Evolutionary conservation across 2,113 vertebrate species (phyloP).

Genomic region (Lycaon pictus): DNA sequence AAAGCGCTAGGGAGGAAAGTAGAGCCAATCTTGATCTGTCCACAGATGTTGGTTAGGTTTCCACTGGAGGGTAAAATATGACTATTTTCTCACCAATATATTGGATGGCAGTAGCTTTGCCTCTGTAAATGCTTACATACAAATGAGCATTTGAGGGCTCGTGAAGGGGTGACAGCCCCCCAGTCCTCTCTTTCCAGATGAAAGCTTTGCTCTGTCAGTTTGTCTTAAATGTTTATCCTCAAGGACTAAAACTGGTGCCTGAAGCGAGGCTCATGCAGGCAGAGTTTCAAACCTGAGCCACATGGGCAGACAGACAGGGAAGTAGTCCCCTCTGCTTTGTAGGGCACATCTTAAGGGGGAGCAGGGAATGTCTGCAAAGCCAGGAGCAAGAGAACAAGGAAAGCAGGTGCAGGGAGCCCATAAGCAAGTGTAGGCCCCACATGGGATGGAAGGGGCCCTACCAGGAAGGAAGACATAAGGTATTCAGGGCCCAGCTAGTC

Average conservation of each 20-base stretch:
- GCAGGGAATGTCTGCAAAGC: neutral
- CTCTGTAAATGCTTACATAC: neutral
- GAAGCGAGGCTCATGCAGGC: neutral
- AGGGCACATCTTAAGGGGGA: neutral
- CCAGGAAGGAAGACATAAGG: neutral
- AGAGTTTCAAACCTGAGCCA: neutral
- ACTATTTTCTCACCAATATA: neutral
- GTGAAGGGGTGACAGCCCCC: rapidly evolving
- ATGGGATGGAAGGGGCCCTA: rapidly evolving
- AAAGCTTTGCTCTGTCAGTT: neutral
- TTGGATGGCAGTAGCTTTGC: neutral
- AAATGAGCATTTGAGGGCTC: neutral
- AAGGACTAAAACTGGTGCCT: neutral
- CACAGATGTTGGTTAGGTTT: neutral
- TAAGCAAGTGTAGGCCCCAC: neutral
- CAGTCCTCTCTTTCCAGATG: neutral
- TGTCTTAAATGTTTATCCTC: neutral
- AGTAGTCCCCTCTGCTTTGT: neutral
- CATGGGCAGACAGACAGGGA: neutral
- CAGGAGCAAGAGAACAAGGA: neutral
- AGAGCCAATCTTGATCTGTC: neutral
- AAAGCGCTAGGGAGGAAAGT: neutral
- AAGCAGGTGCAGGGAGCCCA: rapidly evolving
- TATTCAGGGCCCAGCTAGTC: neutral
- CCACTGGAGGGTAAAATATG: neutral